These are phyloP conservation scores for Zaprionus nigranus DNA, from an alignment of 1,140 invertebrate genomes.

Conservation along the genomic window DNA sequence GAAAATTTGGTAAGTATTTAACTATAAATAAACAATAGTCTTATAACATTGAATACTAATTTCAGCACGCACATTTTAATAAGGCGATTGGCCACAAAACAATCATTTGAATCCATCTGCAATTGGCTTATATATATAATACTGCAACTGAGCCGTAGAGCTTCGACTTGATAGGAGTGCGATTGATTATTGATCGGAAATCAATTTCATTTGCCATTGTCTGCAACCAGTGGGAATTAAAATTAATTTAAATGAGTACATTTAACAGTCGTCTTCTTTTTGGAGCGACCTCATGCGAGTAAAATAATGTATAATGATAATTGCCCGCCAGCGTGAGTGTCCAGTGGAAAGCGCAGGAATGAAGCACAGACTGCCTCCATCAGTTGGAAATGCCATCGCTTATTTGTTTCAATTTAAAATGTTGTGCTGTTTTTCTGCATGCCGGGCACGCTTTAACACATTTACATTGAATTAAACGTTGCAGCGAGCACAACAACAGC, in stretches of 20 bases:
- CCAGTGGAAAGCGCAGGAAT: background rate
- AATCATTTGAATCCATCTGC: background rate
- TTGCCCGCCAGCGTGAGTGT: background rate
- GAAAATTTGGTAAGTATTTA: background rate
- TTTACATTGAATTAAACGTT: conserved; percentile 80
- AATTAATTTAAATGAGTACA: conserved; percentile 41
- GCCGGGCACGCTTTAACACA: conserved; percentile 72
- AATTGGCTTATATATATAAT: background rate
- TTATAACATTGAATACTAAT: background rate
- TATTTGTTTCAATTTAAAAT: conserved; percentile 55
- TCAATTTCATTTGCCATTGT: conserved; percentile 27
- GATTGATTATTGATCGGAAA: conserved; percentile 34
- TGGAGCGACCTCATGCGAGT: conserved; percentile 22
- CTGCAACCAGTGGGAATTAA: conserved; percentile 24
- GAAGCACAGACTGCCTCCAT: conserved; percentile 1
- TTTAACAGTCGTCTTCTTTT: conserved; percentile 40
- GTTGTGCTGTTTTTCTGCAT: conserved; percentile 62
- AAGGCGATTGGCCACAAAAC: background rate
- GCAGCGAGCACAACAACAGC: conserved; percentile 34
- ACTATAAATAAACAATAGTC: background rate
- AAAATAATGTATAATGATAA: conserved; percentile 29
- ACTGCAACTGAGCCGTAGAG: background rate
- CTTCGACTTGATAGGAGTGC: conserved; percentile 15
- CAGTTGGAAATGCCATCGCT: conserved; percentile 26
- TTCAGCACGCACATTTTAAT: background rate